phyloP scores from a whole-genome alignment of 2,888 invertebrate species.

The Liopterus haemorrhoidalis region DNA sequence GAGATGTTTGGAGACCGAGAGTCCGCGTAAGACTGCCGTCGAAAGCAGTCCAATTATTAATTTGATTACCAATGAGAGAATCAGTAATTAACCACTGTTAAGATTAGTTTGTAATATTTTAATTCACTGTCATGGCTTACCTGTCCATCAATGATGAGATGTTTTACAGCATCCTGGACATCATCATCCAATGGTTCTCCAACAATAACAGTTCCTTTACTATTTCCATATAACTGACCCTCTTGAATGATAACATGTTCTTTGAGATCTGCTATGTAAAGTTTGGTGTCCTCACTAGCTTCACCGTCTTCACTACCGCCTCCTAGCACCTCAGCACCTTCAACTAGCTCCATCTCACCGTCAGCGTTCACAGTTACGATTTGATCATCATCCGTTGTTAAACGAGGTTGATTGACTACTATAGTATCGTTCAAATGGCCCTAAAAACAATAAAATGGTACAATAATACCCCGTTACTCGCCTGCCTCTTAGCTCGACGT shows the following conservation, averaged over 20 bases:
- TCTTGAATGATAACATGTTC: slow-evolving; percentile 50
- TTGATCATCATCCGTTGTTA: slow-evolving; percentile 54
- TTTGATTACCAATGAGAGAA: no score
- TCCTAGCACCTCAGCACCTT: slow-evolving; percentile 27
- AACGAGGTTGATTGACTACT: slow-evolving; percentile 73
- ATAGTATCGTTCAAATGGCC: slow-evolving; percentile 75
- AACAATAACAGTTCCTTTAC: slow-evolving; percentile 32
- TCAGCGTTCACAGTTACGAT: slow-evolving; percentile 44
- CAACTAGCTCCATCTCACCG: slow-evolving; percentile 29
- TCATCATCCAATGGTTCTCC: slow-evolving; percentile 32
- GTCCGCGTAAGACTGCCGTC: no score
- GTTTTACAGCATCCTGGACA: slow-evolving; percentile 37
- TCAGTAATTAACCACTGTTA: no score
- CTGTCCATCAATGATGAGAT: slow-evolving; percentile 44
- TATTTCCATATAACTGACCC: slow-evolving; percentile 36
- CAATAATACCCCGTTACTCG: slow-evolving; percentile 16
- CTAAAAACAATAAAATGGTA: no score
- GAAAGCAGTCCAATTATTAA: no score
- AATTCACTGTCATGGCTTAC: no score
- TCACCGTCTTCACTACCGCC: slow-evolving; percentile 32
- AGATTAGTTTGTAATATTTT: no score
- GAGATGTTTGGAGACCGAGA: no score
- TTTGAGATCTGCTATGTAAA: slow-evolving; percentile 51
- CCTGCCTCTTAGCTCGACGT: no score
- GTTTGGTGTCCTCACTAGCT: slow-evolving; percentile 43